phyloP scores from a whole-genome alignment of 2,797 vertebrate species.

The Coranthus polyacanthus region DNA sequence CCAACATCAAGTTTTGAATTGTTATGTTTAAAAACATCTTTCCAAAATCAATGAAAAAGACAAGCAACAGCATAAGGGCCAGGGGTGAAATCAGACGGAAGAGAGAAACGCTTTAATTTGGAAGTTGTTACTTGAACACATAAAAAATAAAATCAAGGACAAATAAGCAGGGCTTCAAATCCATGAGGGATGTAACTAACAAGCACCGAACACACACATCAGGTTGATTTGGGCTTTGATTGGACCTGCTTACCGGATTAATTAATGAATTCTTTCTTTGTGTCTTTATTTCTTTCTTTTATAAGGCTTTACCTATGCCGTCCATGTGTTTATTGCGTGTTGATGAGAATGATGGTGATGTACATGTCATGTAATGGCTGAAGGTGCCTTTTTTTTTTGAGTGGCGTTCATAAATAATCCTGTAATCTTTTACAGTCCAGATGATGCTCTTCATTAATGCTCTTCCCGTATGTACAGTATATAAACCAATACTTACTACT shows the following conservation, averaged over 20 bases:
- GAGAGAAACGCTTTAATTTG: not conserved
- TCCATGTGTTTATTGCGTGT: too few species aligned
- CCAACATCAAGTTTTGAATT: too few species aligned
- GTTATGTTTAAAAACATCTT: not conserved
- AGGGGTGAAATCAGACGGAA: not conserved
- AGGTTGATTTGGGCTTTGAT: not conserved
- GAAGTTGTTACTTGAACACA: slow-evolving; percentile 7
- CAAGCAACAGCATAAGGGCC: not conserved
- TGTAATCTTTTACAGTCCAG: too few species aligned
- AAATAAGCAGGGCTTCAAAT: slow-evolving; percentile 12
- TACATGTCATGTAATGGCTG: too few species aligned
- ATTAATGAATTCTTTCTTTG: too few species aligned
- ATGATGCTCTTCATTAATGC: too few species aligned
- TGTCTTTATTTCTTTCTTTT: too few species aligned
- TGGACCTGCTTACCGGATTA: not conserved
- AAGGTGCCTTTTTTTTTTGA: too few species aligned
- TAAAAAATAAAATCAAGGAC: slow-evolving; percentile 2
- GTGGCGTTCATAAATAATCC: too few species aligned
- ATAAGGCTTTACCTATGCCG: too few species aligned
- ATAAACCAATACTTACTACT: slow-evolving; percentile 1
- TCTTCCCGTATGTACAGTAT: too few species aligned
- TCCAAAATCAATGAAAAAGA: not conserved
- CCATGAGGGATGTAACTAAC: slow-evolving; percentile 1
- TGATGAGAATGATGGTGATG: too few species aligned
- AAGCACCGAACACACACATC: slow-evolving; percentile 14